Evolutionary conservation across 2,113 vertebrate genomes (phyloP).

Genomic region (Gallinago media): DNA sequence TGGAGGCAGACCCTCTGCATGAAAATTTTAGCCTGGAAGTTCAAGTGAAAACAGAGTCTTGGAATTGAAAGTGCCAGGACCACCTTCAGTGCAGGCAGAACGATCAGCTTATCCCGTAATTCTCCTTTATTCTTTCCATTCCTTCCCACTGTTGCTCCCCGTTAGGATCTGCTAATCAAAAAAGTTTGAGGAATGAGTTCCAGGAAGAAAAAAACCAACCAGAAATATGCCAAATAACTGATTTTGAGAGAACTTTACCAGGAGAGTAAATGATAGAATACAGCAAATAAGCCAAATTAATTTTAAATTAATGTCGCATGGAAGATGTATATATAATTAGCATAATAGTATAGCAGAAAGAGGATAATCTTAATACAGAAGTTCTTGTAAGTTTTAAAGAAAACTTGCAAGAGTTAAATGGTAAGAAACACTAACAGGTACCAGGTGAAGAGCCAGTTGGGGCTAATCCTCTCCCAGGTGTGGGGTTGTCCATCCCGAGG

Average conservation of each 20-base stretch:
- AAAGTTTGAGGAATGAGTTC: neutral
- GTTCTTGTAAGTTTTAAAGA: neutral
- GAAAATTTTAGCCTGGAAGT: neutral
- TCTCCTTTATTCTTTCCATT: slow-evolving; percentile 19
- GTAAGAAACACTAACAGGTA: neutral
- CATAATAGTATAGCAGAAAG: neutral
- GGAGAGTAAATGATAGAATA: neutral
- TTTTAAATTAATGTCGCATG: neutral
- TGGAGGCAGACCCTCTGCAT: neutral
- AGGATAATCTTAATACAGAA: neutral
- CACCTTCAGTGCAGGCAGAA: slow-evolving; percentile 1
- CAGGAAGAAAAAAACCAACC: fast-evolving
- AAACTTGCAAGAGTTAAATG: neutral
- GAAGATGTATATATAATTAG: neutral
- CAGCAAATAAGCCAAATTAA: neutral
- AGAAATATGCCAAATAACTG: neutral
- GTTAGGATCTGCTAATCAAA: slow-evolving; percentile 6
- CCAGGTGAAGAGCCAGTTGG: neutral
- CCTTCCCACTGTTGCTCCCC: neutral
- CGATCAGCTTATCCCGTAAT: neutral
- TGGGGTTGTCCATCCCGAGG: fast-evolving
- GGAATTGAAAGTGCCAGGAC: neutral
- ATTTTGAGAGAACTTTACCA: neutral
- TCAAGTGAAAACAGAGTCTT: slow-evolving; percentile 7
- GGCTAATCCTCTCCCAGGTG: neutral